These are phyloP conservation scores for Lampropteryx suffumata DNA, from an alignment of 2,888 invertebrate species.

Conservation along the genomic window DNA sequence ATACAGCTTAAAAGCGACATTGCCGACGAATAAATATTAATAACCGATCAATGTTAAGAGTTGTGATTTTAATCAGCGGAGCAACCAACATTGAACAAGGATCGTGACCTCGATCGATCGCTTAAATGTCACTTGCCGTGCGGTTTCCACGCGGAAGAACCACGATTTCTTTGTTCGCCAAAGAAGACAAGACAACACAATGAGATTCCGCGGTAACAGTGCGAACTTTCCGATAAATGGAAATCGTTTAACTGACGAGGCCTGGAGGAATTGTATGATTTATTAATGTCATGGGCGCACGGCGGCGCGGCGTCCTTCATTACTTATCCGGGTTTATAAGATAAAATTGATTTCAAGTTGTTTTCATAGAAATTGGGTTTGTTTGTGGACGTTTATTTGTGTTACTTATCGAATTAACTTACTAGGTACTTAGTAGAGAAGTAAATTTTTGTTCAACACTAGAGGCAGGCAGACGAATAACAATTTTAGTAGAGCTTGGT, in stretches of 20 bases:
- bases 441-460: too few relatives aligned
- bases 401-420: background rate
- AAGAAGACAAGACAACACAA: slow-evolving; percentile 63
- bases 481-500: background rate
- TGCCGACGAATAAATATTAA: slow-evolving; percentile 24
- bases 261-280: slow-evolving; percentile 39
- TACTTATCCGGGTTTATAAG: slow-evolving; percentile 4
- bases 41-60: slow-evolving; percentile 33
- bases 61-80: slow-evolving; percentile 38
- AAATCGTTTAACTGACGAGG: slow-evolving; percentile 44
- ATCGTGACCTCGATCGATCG: slow-evolving; percentile 72
- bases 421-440: too few relatives aligned
- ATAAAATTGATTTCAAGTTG: background rate
- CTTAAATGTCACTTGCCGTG: slow-evolving; percentile 74
- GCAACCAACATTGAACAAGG: slow-evolving; percentile 49
- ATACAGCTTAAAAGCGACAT: slow-evolving; percentile 9
- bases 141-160: slow-evolving; percentile 71
- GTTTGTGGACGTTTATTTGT: too few relatives aligned
- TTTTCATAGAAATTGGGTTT: too few relatives aligned
- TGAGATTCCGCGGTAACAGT: slow-evolving; percentile 60
- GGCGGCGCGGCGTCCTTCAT: slow-evolving; percentile 11
- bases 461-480: background rate
- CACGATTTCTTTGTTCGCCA: slow-evolving; percentile 63
- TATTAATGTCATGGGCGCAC: slow-evolving; percentile 38
- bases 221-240: slow-evolving; percentile 55